phyloP scores from a whole-genome alignment of 1,140 invertebrate species.

The Nylanderia fulva region DNA sequence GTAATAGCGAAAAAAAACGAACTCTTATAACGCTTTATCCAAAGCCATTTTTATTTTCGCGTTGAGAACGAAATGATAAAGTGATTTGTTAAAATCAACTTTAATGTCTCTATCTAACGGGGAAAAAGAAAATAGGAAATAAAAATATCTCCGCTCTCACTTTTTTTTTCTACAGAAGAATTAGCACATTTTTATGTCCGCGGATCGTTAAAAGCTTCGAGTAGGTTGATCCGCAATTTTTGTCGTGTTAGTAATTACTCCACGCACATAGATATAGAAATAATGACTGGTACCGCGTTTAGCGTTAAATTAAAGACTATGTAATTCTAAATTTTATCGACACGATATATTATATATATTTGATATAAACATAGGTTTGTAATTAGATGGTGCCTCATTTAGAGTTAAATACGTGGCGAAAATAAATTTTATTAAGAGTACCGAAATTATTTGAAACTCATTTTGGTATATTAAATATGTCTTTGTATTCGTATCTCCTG shows the following conservation, averaged over 20 bases:
- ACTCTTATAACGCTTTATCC: not conserved
- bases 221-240: not conserved
- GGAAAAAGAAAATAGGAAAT: not conserved
- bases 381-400: slow-evolving; percentile 45
- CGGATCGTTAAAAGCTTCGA: no score
- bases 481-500: slow-evolving; percentile 19
- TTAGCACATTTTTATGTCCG: no score
- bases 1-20: not conserved
- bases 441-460: not conserved
- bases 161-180: not conserved
- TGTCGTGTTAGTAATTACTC: not conserved
- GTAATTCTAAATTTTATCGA: not conserved
- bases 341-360: not conserved
- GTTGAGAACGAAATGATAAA: not conserved
- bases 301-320: slow-evolving; percentile 6
- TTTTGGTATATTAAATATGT: not conserved
- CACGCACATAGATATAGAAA: not conserved
- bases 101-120: not conserved
- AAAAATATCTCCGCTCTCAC: not conserved
- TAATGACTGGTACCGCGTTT: not conserved
- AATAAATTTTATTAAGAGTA: not conserved
- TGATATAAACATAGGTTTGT: slow-evolving; percentile 11
- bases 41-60: not conserved
- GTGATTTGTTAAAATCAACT: not conserved
- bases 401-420: not conserved